Evolutionary conservation across 1,140 invertebrate species (phyloP).

Genomic region (Campoletis sonorensis): DNA sequence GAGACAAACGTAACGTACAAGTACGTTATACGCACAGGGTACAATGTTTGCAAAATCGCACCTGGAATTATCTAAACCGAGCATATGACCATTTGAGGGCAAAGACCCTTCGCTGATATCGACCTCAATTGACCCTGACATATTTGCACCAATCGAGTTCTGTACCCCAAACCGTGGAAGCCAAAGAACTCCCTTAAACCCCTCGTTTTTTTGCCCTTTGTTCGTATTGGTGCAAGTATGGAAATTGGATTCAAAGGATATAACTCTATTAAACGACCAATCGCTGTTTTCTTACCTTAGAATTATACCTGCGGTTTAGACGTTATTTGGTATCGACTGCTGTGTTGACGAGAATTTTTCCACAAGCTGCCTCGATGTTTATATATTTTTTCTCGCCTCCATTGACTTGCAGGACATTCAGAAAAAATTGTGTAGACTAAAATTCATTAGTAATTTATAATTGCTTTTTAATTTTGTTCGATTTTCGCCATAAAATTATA

Average conservation of each 20-base stretch:
- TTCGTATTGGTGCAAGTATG: not conserved
- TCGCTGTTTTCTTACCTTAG: too few species aligned
- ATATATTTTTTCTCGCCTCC: too few species aligned
- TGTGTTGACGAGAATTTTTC: too few species aligned
- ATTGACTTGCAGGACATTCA: too few species aligned
- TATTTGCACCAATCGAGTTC: not conserved
- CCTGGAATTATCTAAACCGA: not conserved
- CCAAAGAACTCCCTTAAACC: not conserved
- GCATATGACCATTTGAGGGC: constrained; percentile 9
- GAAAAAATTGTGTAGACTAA: too few species aligned
- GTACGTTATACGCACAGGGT: not conserved
- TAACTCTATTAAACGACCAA: too few species aligned
- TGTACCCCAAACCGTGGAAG: not conserved
- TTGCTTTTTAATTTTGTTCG: too few species aligned
- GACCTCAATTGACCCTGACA: not conserved
- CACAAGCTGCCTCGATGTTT: too few species aligned
- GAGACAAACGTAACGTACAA: not conserved
- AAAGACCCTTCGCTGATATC: not conserved
- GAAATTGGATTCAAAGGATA: not conserved
- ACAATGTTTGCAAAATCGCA: not conserved
- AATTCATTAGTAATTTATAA: too few species aligned
- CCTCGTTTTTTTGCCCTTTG: not conserved
- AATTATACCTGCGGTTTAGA: too few species aligned
- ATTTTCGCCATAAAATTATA: too few species aligned
- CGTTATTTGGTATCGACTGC: too few species aligned